These are phyloP conservation scores for Megalurothrips usitatus DNA, from an alignment of 2,888 invertebrate genomes.

Conservation along the genomic window DNA sequence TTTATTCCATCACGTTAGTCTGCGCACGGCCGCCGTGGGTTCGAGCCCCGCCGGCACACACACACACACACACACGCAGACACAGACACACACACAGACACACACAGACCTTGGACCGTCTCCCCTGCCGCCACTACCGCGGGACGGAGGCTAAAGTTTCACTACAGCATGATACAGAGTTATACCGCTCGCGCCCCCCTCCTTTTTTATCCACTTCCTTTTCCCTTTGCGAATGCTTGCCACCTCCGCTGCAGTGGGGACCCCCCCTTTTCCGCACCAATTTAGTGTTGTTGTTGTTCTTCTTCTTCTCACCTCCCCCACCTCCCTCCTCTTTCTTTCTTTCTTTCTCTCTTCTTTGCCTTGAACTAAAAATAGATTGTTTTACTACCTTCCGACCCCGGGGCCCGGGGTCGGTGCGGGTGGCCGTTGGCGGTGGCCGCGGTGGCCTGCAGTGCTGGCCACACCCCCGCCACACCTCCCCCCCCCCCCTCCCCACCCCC, in stretches of 20 bases:
- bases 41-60: neutral
- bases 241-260: neutral
- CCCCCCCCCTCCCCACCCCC: neutral
- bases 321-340: neutral
- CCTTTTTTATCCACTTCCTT: neutral
- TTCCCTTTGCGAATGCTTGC: neutral
- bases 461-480: neutral
- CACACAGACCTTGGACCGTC: neutral
- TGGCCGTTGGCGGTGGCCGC: no score
- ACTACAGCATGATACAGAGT: constrained; percentile 10
- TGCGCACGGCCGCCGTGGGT: no score
- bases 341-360: neutral
- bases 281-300: neutral
- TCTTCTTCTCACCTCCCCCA: neutral
- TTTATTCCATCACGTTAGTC: neutral
- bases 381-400: neutral
- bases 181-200: neutral
- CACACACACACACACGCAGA: neutral
- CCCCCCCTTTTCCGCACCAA: neutral
- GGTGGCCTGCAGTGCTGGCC: no score
- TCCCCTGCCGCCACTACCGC: neutral
- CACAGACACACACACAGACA: neutral
- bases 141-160: neutral
- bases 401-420: no score
- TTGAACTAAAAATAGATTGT: constrained; percentile 15